phyloP scores from a whole-genome alignment of 2,888 invertebrate genomes.

The Ormyrus labotus region DNA sequence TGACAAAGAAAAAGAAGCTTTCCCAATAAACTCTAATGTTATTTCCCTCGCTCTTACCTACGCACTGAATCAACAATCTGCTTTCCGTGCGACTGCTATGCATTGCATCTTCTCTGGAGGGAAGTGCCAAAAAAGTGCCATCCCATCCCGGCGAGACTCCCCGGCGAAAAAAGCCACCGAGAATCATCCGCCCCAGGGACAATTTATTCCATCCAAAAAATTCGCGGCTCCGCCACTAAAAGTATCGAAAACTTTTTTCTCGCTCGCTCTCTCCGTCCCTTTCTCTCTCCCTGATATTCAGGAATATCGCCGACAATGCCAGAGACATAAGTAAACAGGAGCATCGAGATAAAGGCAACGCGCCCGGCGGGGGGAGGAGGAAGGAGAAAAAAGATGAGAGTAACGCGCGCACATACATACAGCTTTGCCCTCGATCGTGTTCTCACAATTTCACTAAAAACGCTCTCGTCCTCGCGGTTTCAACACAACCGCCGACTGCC shows the following conservation, averaged over 20 bases:
- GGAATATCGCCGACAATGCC: conserved; percentile 3
- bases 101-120: neutral
- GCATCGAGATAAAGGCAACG: conserved; percentile 29
- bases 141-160: too few species aligned
- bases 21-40: too few species aligned
- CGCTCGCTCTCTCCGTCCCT: too few species aligned
- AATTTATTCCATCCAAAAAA: too few species aligned
- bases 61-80: too few species aligned
- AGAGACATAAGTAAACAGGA: conserved; percentile 34
- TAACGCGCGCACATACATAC: neutral
- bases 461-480: conserved; percentile 6
- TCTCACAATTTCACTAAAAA: conserved; percentile 48
- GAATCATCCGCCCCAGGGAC: too few species aligned
- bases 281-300: neutral
- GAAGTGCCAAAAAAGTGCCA: neutral
- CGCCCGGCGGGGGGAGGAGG: neutral
- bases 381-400: conserved; percentile 7
- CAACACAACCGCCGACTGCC: conserved; percentile 32
- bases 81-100: neutral
- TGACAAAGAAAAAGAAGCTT: too few species aligned
- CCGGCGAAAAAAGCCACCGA: neutral
- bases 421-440: neutral
- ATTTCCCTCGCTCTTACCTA: too few species aligned
- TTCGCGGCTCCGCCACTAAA: too few species aligned
- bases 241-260: too few species aligned